These are phyloP conservation scores for Apantesis nais DNA, from an alignment of 2,888 invertebrate genomes.

Conservation along the genomic window DNA sequence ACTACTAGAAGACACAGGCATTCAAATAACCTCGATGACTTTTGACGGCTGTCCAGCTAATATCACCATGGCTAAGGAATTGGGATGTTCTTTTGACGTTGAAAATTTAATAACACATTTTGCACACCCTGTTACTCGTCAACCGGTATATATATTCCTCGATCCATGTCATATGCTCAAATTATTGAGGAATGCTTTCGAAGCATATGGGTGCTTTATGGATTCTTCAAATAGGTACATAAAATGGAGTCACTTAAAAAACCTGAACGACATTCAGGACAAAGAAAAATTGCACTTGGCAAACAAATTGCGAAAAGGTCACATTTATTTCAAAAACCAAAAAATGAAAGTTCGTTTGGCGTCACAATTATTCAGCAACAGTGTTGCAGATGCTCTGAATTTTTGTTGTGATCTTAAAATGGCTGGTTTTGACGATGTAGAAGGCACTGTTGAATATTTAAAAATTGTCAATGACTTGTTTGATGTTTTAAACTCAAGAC, in stretches of 20 bases:
- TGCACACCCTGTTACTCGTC: constrained; percentile 15
- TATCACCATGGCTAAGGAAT: constrained; percentile 15
- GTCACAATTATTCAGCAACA: constrained; percentile 24
- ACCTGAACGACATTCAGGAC: constrained; percentile 13
- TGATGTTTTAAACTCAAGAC: constrained; percentile 27
- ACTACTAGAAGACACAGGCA: constrained; percentile 15
- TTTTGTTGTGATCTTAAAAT: constrained; percentile 22
- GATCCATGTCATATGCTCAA: constrained; percentile 27
- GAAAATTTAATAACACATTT: constrained; percentile 21
- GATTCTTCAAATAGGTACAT: neutral
- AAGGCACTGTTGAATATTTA: constrained; percentile 14
- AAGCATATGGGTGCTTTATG: neutral
- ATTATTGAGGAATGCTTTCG: constrained; percentile 11
- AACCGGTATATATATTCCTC: constrained; percentile 21
- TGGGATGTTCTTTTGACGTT: constrained; percentile 15
- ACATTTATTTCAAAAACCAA: constrained; percentile 19
- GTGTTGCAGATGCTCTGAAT: constrained; percentile 27
- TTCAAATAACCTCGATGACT: constrained; percentile 18
- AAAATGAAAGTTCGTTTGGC: constrained; percentile 31
- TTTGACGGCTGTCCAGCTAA: constrained; percentile 23
- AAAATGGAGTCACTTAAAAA: constrained; percentile 12
- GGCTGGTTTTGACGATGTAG: constrained; percentile 11
- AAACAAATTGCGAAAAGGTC: constrained; percentile 18
- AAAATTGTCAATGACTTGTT: constrained; percentile 23
- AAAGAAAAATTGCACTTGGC: constrained; percentile 22